Base-by-base conservation (phyloP, 2,888 invertebrate species). In the Aphrophora alni region DNA sequence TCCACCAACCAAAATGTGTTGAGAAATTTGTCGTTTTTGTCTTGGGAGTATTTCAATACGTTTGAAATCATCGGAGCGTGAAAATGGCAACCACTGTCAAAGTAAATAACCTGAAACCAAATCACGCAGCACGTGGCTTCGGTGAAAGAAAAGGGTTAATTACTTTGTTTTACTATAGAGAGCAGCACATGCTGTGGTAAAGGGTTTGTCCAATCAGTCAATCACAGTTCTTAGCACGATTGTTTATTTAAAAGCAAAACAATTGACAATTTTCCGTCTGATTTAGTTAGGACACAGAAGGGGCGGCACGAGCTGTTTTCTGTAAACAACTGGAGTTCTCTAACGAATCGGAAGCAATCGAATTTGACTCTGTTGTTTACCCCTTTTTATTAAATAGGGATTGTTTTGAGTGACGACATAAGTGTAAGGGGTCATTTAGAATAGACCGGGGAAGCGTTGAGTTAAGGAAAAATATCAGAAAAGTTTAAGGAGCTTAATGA, bases 111-210 rank as follows among this genome's bases (percentile, higher is more conserved):
- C n/a, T n/a, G n/a, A n/a, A n/a, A n/a, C n/a, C n/a, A n/a, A n/a
- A n/a, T n/a, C n/a, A 59, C 59, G 2, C 59, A 59, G 59, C 59
- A 59, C 59, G 59, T 59, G 59, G 21, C 21, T 5, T n/a, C 2
- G 14, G 12, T 14, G 8, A 14, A 44, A 14, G 12, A 44, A 44
- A 44, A 59, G 59, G 59, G 59, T 59, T 59, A 59, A 59, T 59
- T 59, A 59, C 59, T 59, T 59, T 59, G 59, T 59, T 59, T 59
- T n/a, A 59, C 21, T 21, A 59, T 59, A 59, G 59, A 59, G 59
- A n/a, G 59, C 59, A 59, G 59, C 59, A 59, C 59, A 3, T 21
- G n/a, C 59, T 21, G 7, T 2, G 17, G 44, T 44, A 44, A 44
- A 44, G 44, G 44, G 44, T 44, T 44, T 59, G 12, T n/a, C 21